phyloP scores from a whole-genome alignment of 1,140 invertebrate species.

The Heliconius nattereri region DNA sequence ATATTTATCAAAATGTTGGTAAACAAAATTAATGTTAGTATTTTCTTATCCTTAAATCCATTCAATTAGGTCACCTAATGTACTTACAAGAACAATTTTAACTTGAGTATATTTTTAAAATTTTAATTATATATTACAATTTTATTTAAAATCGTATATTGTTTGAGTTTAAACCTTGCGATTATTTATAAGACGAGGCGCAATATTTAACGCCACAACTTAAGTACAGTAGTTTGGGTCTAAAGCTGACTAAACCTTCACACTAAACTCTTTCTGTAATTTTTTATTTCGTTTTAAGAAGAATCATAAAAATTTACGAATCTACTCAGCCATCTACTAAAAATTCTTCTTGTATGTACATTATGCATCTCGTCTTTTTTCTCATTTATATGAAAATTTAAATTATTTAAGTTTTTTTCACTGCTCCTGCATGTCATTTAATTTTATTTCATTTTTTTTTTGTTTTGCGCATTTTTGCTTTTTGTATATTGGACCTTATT shows the following conservation, averaged over 20 bases:
- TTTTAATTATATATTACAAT: too few relatives aligned
- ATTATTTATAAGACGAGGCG: too few relatives aligned
- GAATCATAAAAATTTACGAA: neutral
- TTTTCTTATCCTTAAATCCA: too few relatives aligned
- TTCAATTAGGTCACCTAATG: neutral
- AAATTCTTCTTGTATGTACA: conserved; percentile 10
- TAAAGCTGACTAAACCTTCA: too few relatives aligned
- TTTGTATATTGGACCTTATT: conserved; percentile 74
- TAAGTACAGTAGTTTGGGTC: too few relatives aligned
- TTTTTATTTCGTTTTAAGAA: neutral
- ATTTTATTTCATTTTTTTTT: conserved; percentile 39
- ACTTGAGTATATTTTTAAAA: neutral
- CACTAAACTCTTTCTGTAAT: too few relatives aligned
- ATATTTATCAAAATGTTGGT: too few relatives aligned
- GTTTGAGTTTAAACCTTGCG: too few relatives aligned
- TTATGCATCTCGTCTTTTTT: neutral
- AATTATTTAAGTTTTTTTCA: neutral
- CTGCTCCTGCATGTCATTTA: conserved; percentile 26
- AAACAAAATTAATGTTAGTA: too few relatives aligned
- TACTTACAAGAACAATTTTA: conserved; percentile 6
- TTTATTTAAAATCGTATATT: too few relatives aligned
- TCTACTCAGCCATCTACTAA: neutral
- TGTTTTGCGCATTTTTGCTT: conserved; percentile 47
- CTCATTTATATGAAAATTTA: neutral
- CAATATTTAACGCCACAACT: too few relatives aligned